Evolutionary conservation across 2,888 invertebrate genomes (phyloP).

Genomic region (Andrena marginata): DNA sequence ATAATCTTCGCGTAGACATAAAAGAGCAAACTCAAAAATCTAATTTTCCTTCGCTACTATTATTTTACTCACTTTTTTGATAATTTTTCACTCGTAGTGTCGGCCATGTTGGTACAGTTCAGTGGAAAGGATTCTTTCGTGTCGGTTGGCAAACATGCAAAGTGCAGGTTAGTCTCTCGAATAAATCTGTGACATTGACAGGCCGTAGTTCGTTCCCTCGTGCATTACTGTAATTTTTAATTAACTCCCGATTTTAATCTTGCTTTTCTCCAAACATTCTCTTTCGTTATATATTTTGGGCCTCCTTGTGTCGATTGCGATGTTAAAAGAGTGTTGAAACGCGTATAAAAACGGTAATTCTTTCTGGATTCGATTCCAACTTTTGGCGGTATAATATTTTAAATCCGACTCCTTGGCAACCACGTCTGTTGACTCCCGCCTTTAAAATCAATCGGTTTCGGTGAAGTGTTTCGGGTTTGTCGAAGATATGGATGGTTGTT

Average conservation of each 20-base stretch:
- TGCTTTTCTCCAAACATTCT: background rate
- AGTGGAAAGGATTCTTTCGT: constrained; percentile 25
- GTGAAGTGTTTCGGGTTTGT: constrained; percentile 32
- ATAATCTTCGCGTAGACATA: background rate
- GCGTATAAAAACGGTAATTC: background rate
- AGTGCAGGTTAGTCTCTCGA: background rate
- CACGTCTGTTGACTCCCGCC: constrained; percentile 32
- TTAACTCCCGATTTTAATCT: background rate
- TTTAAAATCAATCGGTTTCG: background rate
- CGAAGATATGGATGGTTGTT: constrained; percentile 79
- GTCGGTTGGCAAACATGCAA: constrained; percentile 59
- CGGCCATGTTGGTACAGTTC: constrained; percentile 86
- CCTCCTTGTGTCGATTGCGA: background rate
- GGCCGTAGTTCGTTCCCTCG: background rate
- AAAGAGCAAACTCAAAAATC: background rate
- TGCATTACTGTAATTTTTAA: constrained; percentile 14
- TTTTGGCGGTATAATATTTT: background rate
- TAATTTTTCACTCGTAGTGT: constrained; percentile 87
- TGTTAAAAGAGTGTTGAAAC: background rate
- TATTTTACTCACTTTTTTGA: constrained; percentile 89
- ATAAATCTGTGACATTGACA: too few relatives aligned
- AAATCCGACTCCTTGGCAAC: constrained; percentile 39
- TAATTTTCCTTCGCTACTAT: constrained; percentile 17
- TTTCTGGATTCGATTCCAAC: background rate
- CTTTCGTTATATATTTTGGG: background rate